Evolutionary conservation across 2,888 invertebrate genomes (phyloP), one percentile per base, ranked within the genome.

Genomic region (Ptychoptera contaminata): DNA sequence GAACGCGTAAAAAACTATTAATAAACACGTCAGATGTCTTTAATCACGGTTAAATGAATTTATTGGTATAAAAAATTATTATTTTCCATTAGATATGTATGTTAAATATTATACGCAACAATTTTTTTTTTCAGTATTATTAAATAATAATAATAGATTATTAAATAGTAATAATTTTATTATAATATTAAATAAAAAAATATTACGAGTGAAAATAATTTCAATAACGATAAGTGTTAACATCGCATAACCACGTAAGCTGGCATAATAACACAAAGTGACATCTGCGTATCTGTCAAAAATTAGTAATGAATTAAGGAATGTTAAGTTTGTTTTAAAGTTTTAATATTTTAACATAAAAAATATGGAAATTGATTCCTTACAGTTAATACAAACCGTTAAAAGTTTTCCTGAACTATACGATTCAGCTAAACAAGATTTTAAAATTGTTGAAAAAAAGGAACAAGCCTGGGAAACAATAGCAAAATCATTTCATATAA

Each of bases 381-480:
- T 9, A 11, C 47, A 54, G 35, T 47, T 64, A 42, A 62, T 64
- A 46, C 56, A 56, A 6, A 55, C 56, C 1, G 60, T 64, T 30
- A 58, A 59, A 43, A 51, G 52, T 2, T 57, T 60, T 8, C 61
- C 63, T 2, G 54, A 58, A 9, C 48, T 67, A 2, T 66, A 65
- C 42, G 60, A 66, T 46, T 56, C 59, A n/a, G 55, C 59, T 42
- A 56, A 59, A 51, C 54, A 57, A 2, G 60, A 63, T 46, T 63
- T 62, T 50, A 61, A 63, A 43, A 55, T 61, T 29, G 57, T 59
- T 2, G 56, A 59, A 44, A 54, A 57, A 37, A 65, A 65, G 49
- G 58, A 61, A 29, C 55, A 60, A 48, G 57, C 59, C 43, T 67
- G 67, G 67, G 55, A 55, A 9, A 56, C 55, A 49, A 56, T 67